Conservation (phyloP, 2,797 vertebrate genomes). For the Neopelma chrysocephalum region DNA sequence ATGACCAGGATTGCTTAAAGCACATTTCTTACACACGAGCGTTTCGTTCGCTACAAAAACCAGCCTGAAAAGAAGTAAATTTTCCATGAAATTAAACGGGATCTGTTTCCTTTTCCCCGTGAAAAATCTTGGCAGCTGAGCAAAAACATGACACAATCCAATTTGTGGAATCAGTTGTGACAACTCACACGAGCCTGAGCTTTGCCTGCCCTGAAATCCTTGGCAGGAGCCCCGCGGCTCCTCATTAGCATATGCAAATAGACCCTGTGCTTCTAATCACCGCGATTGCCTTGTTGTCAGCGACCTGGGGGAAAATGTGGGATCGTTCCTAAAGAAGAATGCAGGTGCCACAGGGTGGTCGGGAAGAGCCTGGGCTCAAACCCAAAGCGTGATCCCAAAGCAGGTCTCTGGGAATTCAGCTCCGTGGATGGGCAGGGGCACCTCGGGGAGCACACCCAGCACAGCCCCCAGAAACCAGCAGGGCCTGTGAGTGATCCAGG, state of each 20-base stretch:
- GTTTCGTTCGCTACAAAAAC: not conserved
- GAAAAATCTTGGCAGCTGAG: not conserved
- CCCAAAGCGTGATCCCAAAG: not conserved
- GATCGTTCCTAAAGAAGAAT: not conserved
- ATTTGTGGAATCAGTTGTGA: not conserved
- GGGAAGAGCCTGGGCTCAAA: not conserved
- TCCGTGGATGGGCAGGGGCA: not conserved
- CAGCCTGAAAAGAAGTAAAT: not conserved
- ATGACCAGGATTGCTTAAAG: not conserved
- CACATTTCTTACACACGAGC: not conserved
- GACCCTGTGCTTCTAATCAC: not conserved
- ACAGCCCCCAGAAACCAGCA: constrained; percentile 3
- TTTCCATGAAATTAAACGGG: not conserved
- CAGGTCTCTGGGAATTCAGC: not conserved
- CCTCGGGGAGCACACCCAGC: not conserved
- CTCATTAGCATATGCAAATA: not conserved
- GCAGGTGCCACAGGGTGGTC: not conserved
- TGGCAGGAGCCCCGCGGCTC: not conserved
- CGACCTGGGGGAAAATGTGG: not conserved
- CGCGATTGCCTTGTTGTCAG: not conserved
- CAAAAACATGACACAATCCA: not conserved
- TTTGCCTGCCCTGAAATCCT: not conserved
- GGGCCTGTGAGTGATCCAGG: not conserved
- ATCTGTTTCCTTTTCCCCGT: not conserved
- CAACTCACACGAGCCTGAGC: not conserved